These are phyloP conservation scores for Chromis chromis DNA, from an alignment of 2,797 vertebrate genomes.

Conservation along the genomic window DNA sequence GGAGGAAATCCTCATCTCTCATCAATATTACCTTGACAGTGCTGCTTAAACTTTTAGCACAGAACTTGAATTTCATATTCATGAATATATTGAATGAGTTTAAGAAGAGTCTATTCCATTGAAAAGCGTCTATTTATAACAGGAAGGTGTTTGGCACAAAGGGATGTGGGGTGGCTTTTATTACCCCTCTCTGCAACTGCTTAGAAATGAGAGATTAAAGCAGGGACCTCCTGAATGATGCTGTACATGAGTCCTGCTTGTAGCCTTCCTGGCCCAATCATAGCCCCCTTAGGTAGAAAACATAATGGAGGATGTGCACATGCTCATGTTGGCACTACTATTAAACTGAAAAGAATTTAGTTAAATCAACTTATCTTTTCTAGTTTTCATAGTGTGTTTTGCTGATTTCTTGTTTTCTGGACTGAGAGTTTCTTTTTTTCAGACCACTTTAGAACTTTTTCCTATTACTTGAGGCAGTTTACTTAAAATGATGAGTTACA, in stretches of 20 bases:
- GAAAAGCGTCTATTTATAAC: conserved; percentile 8
- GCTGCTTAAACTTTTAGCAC: background rate
- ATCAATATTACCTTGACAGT: conserved; percentile 29
- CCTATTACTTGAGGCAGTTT: no score
- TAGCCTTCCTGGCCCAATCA: background rate
- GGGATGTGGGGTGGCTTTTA: background rate
- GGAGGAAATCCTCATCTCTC: conserved; percentile 31
- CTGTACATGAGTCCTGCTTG: background rate
- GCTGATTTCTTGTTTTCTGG: no score
- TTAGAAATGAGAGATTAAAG: background rate
- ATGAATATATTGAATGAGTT: background rate
- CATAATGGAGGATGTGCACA: background rate
- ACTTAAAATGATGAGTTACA: no score
- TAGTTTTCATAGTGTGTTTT: no score
- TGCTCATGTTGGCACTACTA: background rate
- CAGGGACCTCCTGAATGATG: background rate
- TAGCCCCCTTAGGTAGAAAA: background rate
- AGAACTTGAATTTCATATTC: conserved; percentile 4
- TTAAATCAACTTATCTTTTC: no score
- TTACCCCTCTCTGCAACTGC: background rate
- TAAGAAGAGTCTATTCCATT: background rate
- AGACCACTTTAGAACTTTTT: no score
- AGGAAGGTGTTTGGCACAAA: background rate
- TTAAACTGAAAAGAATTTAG: no score
- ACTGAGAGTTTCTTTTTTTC: no score